phyloP scores from a whole-genome alignment of 1,140 invertebrate species.

The Hestina assimilis region DNA sequence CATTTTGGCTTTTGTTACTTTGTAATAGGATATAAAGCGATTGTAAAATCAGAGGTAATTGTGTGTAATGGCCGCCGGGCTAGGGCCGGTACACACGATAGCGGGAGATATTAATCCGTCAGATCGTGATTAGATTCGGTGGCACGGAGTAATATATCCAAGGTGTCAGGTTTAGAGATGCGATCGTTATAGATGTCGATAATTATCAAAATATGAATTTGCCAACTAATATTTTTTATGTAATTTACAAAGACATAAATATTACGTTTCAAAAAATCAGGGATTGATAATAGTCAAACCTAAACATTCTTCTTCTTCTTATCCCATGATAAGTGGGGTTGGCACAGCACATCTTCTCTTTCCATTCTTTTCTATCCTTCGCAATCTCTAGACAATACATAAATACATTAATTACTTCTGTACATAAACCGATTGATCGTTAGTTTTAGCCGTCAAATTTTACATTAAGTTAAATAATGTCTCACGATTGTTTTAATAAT shows the following conservation, averaged over 20 bases:
- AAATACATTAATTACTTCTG: no score
- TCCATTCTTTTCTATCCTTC: no score
- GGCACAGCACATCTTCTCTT: no score
- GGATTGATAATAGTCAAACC: no score
- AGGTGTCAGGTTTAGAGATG: constrained; percentile 56
- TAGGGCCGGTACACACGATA: constrained; percentile 52
- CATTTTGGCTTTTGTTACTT: constrained; percentile 28
- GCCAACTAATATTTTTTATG: not conserved
- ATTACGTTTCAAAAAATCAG: no score
- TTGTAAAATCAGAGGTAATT: constrained; percentile 44
- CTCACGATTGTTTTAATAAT: no score
- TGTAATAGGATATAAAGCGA: constrained; percentile 20
- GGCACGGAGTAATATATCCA: constrained; percentile 72
- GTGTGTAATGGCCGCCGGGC: constrained; percentile 53
- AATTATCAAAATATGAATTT: not conserved
- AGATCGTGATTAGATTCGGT: constrained; percentile 74
- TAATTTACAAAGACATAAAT: not conserved
- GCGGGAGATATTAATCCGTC: constrained; percentile 69
- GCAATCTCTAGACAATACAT: no score
- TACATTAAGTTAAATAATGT: no score
- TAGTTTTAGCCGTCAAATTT: no score
- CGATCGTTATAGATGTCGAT: constrained; percentile 10
- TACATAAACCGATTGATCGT: no score
- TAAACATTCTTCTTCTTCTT: no score
- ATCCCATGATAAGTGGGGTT: no score